Conservation (phyloP, 2,797 vertebrate genomes). For the Falco naumanni region DNA sequence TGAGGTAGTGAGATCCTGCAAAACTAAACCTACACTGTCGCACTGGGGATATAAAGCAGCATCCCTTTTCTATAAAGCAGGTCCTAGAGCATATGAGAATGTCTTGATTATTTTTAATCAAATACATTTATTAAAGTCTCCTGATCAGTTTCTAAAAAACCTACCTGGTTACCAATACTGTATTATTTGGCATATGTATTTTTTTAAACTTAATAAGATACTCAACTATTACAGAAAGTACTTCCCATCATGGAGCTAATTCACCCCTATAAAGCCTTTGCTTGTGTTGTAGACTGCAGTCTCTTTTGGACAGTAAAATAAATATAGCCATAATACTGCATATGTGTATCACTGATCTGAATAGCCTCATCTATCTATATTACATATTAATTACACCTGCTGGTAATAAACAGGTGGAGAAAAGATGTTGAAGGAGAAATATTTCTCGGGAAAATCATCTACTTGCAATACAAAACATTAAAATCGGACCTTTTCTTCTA, state of each 20-base stretch:
- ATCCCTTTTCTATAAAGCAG: neutral
- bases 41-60: neutral
- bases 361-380: neutral
- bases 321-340: neutral
- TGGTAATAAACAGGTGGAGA: neutral
- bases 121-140: neutral
- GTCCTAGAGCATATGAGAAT: neutral
- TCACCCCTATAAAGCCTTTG: neutral
- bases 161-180: neutral
- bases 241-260: conserved; percentile 30
- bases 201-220: neutral
- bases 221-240: conserved; percentile 6
- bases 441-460: neutral
- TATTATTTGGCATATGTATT: neutral
- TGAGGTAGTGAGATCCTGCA: neutral
- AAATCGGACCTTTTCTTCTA: neutral
- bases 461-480: neutral
- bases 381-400: neutral
- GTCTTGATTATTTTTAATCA: neutral
- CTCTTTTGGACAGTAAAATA: neutral
- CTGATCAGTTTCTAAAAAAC: neutral
- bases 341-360: neutral
- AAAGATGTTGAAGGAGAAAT: neutral
- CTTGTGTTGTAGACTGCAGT: neutral
- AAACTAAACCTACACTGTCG: neutral